phyloP scores from a whole-genome alignment of 2,113 vertebrate genomes.

The Delphinus delphis region DNA sequence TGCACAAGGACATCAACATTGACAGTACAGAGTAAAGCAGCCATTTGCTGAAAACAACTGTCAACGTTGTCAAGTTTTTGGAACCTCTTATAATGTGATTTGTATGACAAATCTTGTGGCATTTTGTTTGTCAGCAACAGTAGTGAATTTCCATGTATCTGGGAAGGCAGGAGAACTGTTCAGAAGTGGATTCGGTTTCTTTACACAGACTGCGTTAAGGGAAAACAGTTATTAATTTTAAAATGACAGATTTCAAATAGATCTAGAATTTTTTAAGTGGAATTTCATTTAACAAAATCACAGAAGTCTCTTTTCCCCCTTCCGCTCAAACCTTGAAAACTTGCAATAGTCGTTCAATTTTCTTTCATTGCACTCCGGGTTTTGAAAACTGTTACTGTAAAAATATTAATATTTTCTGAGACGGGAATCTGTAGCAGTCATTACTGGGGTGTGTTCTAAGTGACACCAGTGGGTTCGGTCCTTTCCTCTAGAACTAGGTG shows the following conservation, averaged over 20 bases:
- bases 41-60: slow-evolving; percentile 90
- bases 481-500: background rate
- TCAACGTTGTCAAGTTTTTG: slow-evolving; percentile 87
- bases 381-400: slow-evolving; percentile 45
- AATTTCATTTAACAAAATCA: slow-evolving; percentile 48
- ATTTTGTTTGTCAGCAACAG: slow-evolving; percentile 83
- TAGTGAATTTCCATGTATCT: slow-evolving; percentile 77
- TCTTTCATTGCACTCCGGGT: slow-evolving; percentile 21
- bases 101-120: slow-evolving; percentile 82
- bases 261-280: slow-evolving; percentile 51
- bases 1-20: slow-evolving; percentile 88
- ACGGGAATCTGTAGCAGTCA: slow-evolving; percentile 10
- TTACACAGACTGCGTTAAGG: slow-evolving; percentile 68
- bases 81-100: slow-evolving; percentile 84
- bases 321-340: slow-evolving; percentile 38
- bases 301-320: background rate
- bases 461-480: background rate
- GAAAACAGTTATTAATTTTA: slow-evolving; percentile 75
- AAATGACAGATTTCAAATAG: slow-evolving; percentile 61
- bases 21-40: slow-evolving; percentile 87
- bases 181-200: slow-evolving; percentile 67
- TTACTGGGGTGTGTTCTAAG: background rate
- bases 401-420: slow-evolving; percentile 40
- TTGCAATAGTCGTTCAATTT: slow-evolving; percentile 34
- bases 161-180: slow-evolving; percentile 62